Percentiles rank a stretch among this genome's conserved stretches.
Conservation (phyloP, 2,888 invertebrate species). For the Pomacea canaliculata region DNA sequence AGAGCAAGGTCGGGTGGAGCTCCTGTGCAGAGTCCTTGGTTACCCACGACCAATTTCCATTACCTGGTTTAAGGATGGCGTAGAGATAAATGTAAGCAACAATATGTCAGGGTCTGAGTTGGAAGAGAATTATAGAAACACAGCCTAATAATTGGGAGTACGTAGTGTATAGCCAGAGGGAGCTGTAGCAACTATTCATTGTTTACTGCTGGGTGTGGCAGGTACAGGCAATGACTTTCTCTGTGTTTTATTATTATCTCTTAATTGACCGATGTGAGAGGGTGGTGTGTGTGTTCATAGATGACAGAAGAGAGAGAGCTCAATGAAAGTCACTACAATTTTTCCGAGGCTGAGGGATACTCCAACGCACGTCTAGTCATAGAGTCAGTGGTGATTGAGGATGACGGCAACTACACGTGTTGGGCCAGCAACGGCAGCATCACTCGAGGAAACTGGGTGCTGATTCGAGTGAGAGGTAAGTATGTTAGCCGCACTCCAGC, state of each 20-base stretch:
- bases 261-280: too few relatives aligned
- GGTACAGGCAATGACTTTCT: too few relatives aligned
- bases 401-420: slow-evolving; percentile 81
- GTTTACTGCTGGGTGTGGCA: too few relatives aligned
- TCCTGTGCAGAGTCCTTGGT: slow-evolving; percentile 80
- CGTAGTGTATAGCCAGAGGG: too few relatives aligned
- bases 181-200: too few relatives aligned
- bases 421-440: slow-evolving; percentile 72
- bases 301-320: too few relatives aligned
- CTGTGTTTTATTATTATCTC: too few relatives aligned
- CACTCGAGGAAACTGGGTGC: too few relatives aligned
- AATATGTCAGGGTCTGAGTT: too few relatives aligned
- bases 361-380: slow-evolving; percentile 78
- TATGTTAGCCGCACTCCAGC: background rate
- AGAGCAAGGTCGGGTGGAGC: slow-evolving; percentile 84
- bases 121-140: too few relatives aligned
- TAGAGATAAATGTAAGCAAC: background rate
- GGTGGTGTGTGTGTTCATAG: too few relatives aligned
- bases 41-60: slow-evolving; percentile 77
- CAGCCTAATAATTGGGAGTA: too few relatives aligned
- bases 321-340: background rate
- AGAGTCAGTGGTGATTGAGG: slow-evolving; percentile 76
- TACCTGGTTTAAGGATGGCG: slow-evolving; percentile 75
- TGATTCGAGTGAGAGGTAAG: slow-evolving; percentile 81
- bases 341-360: slow-evolving; percentile 63